Percentiles rank a stretch among this genome's conserved stretches.
Evolutionary conservation across 2,113 vertebrate species (phyloP).

Genomic region (Beaufortia kweichowensis): DNA sequence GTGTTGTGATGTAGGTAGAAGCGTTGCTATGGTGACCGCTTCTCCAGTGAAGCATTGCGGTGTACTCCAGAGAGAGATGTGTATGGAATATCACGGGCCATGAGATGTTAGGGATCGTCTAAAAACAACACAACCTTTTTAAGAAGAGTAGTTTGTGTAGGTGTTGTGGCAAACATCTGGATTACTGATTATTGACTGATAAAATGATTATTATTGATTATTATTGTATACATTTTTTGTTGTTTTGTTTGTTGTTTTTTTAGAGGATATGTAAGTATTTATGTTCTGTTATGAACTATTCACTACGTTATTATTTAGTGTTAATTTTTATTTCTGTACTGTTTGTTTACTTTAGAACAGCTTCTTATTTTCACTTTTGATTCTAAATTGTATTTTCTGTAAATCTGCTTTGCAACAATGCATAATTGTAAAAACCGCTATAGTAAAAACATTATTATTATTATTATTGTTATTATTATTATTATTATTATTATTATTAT

Average conservation of each 20-base stretch:
- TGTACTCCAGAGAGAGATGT: conserved; percentile 71
- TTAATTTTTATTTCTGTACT: too few relatives aligned
- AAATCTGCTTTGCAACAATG: too few relatives aligned
- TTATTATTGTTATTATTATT: too few relatives aligned
- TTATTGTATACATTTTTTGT: neutral
- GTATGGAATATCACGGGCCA: conserved; percentile 62
- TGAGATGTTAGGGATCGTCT: conserved; percentile 57
- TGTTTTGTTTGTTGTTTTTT: neutral
- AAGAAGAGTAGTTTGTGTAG: conserved; percentile 2
- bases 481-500: too few relatives aligned
- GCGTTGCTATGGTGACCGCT: conserved; percentile 70
- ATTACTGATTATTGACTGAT: neutral
- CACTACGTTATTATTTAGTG: too few relatives aligned
- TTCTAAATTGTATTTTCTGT: too few relatives aligned
- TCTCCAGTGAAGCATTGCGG: conserved; percentile 72
- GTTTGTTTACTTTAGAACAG: too few relatives aligned
- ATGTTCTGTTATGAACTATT: too few relatives aligned
- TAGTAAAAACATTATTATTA: too few relatives aligned
- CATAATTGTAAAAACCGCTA: too few relatives aligned
- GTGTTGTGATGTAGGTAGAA: conserved; percentile 54
- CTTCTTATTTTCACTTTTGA: too few relatives aligned
- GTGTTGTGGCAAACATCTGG: neutral
- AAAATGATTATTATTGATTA: neutral
- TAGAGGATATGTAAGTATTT: too few relatives aligned
- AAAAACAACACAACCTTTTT: conserved; percentile 36